These are phyloP conservation scores for Drosophila imparisetae DNA, from an alignment of 2,888 invertebrate genomes.

Conservation along the genomic window DNA sequence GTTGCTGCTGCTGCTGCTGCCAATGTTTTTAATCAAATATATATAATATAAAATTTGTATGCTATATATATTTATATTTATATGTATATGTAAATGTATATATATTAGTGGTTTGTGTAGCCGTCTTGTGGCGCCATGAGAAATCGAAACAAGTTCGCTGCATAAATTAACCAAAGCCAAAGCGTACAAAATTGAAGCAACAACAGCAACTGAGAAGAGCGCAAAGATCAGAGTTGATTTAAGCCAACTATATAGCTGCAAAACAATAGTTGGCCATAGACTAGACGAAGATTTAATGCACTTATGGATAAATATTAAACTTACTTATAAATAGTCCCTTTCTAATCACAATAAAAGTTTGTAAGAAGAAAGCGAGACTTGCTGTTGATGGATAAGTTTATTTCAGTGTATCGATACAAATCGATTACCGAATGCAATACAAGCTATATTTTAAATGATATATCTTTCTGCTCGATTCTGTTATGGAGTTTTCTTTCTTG, in stretches of 20 bases:
- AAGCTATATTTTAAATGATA: no score
- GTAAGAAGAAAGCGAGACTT: not conserved
- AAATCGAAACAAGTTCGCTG: slow-evolving; percentile 81
- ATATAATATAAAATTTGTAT: slow-evolving; percentile 39
- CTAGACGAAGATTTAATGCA: slow-evolving; percentile 14
- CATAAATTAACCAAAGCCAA: slow-evolving; percentile 76
- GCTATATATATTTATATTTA: slow-evolving; percentile 13
- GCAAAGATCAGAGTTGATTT: slow-evolving; percentile 56
- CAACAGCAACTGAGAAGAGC: slow-evolving; percentile 29
- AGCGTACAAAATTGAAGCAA: slow-evolving; percentile 53
- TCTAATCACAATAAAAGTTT: not conserved
- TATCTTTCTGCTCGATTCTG: no score
- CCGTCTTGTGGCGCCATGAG: slow-evolving; percentile 19
- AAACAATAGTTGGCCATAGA: not conserved
- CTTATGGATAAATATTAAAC: not conserved
- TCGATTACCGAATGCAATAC: no score
- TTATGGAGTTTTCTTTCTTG: not conserved
- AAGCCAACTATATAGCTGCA: slow-evolving; percentile 33
- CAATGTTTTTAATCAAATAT: slow-evolving; percentile 54
- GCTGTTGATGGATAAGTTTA: not conserved
- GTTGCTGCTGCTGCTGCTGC: slow-evolving; percentile 29
- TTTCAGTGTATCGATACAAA: no score
- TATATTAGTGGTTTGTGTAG: slow-evolving; percentile 13
- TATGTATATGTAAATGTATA: slow-evolving; percentile 8
- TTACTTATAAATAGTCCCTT: no score